phyloP scores from a whole-genome alignment of 2,797 vertebrate species.

The Myiotriccus ornatus region DNA sequence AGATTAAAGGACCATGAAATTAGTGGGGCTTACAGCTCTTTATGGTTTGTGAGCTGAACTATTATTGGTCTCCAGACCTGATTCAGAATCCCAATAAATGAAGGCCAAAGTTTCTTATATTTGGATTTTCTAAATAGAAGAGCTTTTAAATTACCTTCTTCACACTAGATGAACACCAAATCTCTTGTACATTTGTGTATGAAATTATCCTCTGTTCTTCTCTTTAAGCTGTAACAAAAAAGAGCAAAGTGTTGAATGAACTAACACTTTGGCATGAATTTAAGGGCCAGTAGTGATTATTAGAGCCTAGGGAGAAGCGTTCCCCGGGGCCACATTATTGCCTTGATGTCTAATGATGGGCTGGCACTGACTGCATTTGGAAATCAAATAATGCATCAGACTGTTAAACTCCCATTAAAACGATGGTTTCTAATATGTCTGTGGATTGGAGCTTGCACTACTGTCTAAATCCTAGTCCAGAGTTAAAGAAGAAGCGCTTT shows the following conservation, averaged over 20 bases:
- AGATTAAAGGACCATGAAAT: conserved; percentile 63
- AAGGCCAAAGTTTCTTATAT: conserved; percentile 38
- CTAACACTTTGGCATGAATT: neutral
- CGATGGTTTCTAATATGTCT: neutral
- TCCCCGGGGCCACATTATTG: conserved; percentile 20
- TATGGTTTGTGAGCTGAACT: conserved; percentile 39
- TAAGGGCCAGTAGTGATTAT: conserved; percentile 13
- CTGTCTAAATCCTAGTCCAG: neutral
- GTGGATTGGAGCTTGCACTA: neutral
- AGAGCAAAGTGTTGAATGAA: conserved; percentile 38
- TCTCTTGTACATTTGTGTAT: conserved; percentile 51
- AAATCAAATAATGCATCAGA: conserved; percentile 51
- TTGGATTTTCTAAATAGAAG: conserved; percentile 51
- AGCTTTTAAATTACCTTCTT: conserved; percentile 47
- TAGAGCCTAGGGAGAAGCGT: neutral
- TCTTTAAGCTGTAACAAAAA: conserved; percentile 25
- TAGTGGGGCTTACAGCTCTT: conserved; percentile 37
- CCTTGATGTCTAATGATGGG: conserved; percentile 25
- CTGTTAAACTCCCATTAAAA: conserved; percentile 51
- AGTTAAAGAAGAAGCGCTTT: neutral
- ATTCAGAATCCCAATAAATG: conserved; percentile 6
- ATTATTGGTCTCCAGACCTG: conserved; percentile 50
- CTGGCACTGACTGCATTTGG: neutral
- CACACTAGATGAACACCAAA: conserved; percentile 38
- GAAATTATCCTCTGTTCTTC: conserved; percentile 47